Evolutionary conservation across 2,888 invertebrate genomes (phyloP).

Genomic region (Abscondita cerata): DNA sequence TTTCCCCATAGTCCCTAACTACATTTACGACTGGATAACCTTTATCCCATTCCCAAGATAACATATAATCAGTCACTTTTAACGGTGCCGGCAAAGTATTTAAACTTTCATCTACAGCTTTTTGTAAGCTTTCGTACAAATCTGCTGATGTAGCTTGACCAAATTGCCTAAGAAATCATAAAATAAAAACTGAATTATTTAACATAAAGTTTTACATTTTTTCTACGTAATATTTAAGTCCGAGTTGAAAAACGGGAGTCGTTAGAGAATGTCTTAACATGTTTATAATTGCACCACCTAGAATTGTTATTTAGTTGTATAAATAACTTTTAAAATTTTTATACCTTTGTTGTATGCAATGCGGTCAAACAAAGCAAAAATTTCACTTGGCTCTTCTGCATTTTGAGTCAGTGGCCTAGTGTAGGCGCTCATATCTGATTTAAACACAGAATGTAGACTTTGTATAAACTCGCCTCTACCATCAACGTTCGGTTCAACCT

Average conservation of each 20-base stretch:
- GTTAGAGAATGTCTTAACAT: slow-evolving; percentile 32
- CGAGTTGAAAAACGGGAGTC: slow-evolving; percentile 16
- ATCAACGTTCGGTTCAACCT: slow-evolving; percentile 24
- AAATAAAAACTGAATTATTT: no score
- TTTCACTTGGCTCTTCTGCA: slow-evolving; percentile 64
- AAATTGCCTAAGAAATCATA: background rate
- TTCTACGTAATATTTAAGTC: slow-evolving; percentile 20
- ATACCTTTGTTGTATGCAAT: slow-evolving; percentile 69
- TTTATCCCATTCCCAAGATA: slow-evolving; percentile 19
- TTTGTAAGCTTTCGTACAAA: slow-evolving; percentile 19
- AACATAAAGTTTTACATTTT: slow-evolving; percentile 14
- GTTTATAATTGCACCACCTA: slow-evolving; percentile 67
- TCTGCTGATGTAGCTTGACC: slow-evolving; percentile 9
- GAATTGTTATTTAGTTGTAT: slow-evolving; percentile 34
- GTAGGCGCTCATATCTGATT: slow-evolving; percentile 11
- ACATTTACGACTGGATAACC: slow-evolving; percentile 28
- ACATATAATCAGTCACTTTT: slow-evolving; percentile 18
- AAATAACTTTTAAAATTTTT: background rate
- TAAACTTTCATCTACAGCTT: background rate
- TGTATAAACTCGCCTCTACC: slow-evolving; percentile 18
- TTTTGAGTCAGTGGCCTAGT: slow-evolving; percentile 62
- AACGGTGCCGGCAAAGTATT: slow-evolving; percentile 2
- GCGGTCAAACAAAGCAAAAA: slow-evolving; percentile 68
- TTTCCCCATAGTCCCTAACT: slow-evolving; percentile 16
- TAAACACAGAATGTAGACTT: slow-evolving; percentile 11